Evolutionary conservation across 2,113 vertebrate species (phyloP).

Genomic region (Heliornis fulica): DNA sequence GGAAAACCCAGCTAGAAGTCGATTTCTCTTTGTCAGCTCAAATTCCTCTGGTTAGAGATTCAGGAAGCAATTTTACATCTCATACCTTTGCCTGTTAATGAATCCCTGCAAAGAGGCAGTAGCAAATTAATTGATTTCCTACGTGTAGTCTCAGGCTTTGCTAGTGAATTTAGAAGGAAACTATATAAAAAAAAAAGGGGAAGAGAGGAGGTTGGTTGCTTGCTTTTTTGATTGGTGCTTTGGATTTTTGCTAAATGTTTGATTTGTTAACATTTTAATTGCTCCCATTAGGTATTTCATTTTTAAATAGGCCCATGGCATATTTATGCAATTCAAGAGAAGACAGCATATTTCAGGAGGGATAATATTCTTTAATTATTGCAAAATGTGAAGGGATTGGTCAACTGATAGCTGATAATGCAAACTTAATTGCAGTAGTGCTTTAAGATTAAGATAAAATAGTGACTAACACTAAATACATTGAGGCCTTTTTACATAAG

Average conservation of each 20-base stretch:
- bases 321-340: neutral
- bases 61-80: neutral
- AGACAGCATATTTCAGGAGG: neutral
- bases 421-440: neutral
- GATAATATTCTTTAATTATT: neutral
- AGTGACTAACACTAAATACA: neutral
- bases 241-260: neutral
- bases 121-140: constrained; percentile 50
- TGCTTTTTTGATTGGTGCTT: neutral
- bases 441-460: neutral
- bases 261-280: neutral
- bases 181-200: neutral
- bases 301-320: neutral
- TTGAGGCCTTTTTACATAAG: neutral
- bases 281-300: neutral
- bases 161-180: neutral
- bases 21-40: constrained; percentile 69
- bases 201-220: neutral
- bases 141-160: neutral
- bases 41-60: constrained; percentile 35
- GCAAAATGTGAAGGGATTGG: neutral
- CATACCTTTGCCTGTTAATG: constrained; percentile 14
- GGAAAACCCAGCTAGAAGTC: constrained; percentile 54
- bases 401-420: neutral
- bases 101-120: constrained; percentile 5